Evolutionary conservation across 1,140 invertebrate species (phyloP), one percentile per base, ranked within the genome.

Genomic region (Atta colombica): DNA sequence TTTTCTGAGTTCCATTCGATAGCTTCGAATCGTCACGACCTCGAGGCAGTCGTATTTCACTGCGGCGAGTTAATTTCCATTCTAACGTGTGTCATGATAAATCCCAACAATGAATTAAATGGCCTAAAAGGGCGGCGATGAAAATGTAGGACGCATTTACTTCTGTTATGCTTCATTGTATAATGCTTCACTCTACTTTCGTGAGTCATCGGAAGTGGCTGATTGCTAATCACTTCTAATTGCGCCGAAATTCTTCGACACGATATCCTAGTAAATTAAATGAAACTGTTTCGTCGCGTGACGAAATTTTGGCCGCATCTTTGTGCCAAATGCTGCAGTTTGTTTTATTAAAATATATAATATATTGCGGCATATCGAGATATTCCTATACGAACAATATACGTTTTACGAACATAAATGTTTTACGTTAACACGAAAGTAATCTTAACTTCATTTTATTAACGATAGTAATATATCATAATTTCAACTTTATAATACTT

Each of bases 211-310:
- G 45, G 28, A 75, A 75, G 14, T 21, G 39, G 25, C 25, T 31
- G 65, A 78, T 84, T 84, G 72, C 63, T 84, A 84, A 84, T 84
- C 69, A 55, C 80, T 61, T 49, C 25, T 84, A 84, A 84, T 84
- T 84, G 25, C 80, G 69, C 69, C 25, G 25, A 51, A 60, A 75
- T 84, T 61, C 60, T 75, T 84, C 39, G 55, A 4, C 55, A 28
- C 53, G 80, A 49, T 75, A 21, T 14, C 31, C 8, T 28, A 12
- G 18, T 28, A 51, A 75, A 84, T 74, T 75, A 84, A 84, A 58
- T 25, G 53, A 75, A 68, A 31, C n/a, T 12, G 55, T 45, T 74
- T 61, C 55, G 12, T 82, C 25, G 80, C 80, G 80, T 84, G 80
- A 84, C 55, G 71, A 74, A 75, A 49, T 84, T 84, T 61, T 55